Evolutionary conservation across 2,797 vertebrate genomes (phyloP), one percentile per base, ranked within the genome.

Genomic region (Notolepis coatsorum): DNA sequence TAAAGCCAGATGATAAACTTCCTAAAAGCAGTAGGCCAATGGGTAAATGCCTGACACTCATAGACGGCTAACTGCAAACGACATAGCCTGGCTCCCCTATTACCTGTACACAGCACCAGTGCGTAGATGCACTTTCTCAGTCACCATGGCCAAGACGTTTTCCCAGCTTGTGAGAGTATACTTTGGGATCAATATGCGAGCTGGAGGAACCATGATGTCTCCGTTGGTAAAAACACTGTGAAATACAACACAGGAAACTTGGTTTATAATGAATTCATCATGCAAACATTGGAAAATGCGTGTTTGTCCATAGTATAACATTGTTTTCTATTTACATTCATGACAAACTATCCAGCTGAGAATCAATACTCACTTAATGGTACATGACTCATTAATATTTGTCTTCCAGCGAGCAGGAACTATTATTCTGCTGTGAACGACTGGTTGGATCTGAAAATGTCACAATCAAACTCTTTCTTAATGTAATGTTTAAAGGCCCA

Each of bases 331-430:
- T 50, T 45, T 7, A 18, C 18, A 18, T 20, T 33, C 53, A 46
- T 59, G 57, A 61, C 47, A 61, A 73, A 56, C 55, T 75, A 63
- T 65, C 38, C 20, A 57, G 8, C 47, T 52, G 57, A 51, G 79
- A 78, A 75, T 71, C 49, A 23, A 58, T 46, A 88, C 91, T 93
- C 79, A 93, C 91, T 93, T 89, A 69, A 94, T 91, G 21, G 80
- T 90, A 60, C 73, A 67, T 49, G 87, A 81, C 24, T 91, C 90
- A 51, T 91, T 90, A 27, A 45, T 75, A 27, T 72, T 71, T 45
- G 72, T 90, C 42, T 84, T 85, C 91, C 94, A 95, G 85, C 85
- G 91, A 84, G 94, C 92, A 81, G 89, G 85, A 76, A 90, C 91
- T 48, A 72, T 39, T 50, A 94, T 86, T 75, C 75, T 86, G 73